Conservation (phyloP, 2,797 vertebrate genomes). For the Morelia viridis region DNA sequence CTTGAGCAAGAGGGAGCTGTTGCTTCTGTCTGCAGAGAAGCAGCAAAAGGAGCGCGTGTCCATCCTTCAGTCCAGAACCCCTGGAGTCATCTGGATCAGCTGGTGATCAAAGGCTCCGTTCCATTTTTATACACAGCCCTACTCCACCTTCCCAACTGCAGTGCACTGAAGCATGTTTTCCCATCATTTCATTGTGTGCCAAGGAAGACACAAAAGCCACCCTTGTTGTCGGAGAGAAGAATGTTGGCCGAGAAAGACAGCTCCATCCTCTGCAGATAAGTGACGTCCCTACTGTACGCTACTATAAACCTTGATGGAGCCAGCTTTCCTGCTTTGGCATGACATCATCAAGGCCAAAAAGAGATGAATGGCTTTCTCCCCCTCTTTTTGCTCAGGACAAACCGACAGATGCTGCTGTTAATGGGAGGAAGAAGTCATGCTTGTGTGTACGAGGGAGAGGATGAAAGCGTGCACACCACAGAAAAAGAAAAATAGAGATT, state of each 20-base stretch:
- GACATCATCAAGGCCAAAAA: constrained; percentile 53
- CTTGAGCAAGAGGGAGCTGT: constrained; percentile 53
- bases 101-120: constrained; percentile 75
- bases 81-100: constrained; percentile 71
- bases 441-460: constrained; percentile 28
- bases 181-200: constrained; percentile 79
- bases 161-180: constrained; percentile 74
- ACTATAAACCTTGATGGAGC: constrained; percentile 69
- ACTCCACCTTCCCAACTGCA: constrained; percentile 72
- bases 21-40: constrained; percentile 38
- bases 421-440: neutral
- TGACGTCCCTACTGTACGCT: constrained; percentile 65
- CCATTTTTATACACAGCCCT: constrained; percentile 74
- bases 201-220: constrained; percentile 79
- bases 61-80: constrained; percentile 59
- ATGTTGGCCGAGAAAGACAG: constrained; percentile 69
- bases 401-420: constrained; percentile 66
- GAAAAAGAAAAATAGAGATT: neutral
- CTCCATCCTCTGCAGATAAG: constrained; percentile 66
- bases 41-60: constrained; percentile 62
- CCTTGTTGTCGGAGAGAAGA: constrained; percentile 69
- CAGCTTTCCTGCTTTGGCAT: constrained; percentile 65
- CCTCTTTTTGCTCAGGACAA: constrained; percentile 62
- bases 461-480: no score
- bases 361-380: constrained; percentile 70